Conservation (phyloP, 2,113 vertebrate species). For the Falco punctatus region DNA sequence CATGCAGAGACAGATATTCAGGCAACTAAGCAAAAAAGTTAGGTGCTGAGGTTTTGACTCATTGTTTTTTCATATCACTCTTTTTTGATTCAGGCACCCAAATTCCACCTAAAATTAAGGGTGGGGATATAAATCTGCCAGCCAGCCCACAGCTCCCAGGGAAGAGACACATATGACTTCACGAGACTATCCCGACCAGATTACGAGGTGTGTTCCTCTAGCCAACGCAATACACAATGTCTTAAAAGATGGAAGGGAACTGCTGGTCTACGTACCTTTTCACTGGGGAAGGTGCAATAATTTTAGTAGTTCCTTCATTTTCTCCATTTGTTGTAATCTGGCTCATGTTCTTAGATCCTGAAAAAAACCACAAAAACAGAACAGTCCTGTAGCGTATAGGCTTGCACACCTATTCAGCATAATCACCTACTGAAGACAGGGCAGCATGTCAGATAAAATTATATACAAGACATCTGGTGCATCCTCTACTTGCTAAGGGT, state of each 20-base stretch:
- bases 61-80: neutral
- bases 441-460: neutral
- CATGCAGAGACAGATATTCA: neutral
- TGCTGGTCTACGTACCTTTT: constrained; percentile 75
- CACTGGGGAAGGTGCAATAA: constrained; percentile 79
- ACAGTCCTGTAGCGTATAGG: neutral
- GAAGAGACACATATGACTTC: neutral
- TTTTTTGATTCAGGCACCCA: neutral
- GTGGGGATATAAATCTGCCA: neutral
- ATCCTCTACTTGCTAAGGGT: neutral
- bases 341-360: constrained; percentile 74
- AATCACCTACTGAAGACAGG: neutral
- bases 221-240: neutral
- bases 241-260: neutral
- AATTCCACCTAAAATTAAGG: neutral
- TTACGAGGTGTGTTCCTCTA: neutral
- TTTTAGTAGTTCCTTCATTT: constrained; percentile 80
- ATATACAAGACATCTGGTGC: neutral
- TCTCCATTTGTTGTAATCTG: constrained; percentile 70
- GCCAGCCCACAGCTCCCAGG: neutral
- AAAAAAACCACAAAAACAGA: neutral
- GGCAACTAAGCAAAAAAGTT: neutral
- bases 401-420: neutral
- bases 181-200: neutral
- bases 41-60: neutral